These are phyloP conservation scores for Cantharis nigra DNA, from an alignment of 2,888 invertebrate species.

Conservation along the genomic window DNA sequence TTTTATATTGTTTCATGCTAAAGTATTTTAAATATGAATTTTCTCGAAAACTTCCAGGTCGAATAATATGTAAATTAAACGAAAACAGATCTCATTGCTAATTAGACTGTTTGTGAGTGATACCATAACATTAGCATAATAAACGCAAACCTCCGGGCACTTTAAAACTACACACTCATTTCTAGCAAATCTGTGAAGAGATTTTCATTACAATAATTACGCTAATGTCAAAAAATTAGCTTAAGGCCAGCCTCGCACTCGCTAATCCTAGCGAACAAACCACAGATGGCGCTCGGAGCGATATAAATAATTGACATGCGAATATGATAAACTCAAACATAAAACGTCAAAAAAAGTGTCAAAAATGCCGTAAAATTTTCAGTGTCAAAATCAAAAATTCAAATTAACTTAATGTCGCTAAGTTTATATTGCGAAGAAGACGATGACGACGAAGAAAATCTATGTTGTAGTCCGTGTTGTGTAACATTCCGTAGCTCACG, in stretches of 20 bases:
- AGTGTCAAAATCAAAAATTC: background rate
- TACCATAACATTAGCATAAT: background rate
- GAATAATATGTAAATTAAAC: constrained; percentile 4
- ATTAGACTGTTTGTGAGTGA: constrained; percentile 1
- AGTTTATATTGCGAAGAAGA: background rate
- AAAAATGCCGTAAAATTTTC: background rate
- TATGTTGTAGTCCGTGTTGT: background rate
- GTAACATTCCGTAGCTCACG: background rate
- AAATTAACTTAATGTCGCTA: background rate
- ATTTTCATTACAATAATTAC: background rate
- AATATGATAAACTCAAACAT: background rate
- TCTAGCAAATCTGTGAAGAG: background rate
- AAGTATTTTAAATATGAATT: background rate
- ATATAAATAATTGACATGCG: background rate
- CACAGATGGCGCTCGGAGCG: background rate
- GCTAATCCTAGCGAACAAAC: background rate
- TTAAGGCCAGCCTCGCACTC: background rate
- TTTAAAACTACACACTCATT: background rate
- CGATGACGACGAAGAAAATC: background rate
- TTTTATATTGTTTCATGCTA: background rate
- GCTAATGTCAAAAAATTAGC: background rate
- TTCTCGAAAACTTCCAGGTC: background rate
- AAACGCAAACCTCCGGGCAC: background rate
- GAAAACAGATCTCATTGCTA: background rate
- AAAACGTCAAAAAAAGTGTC: background rate